Base-by-base conservation (phyloP, 2,888 invertebrate species). In the Notodonta ziczac region DNA sequence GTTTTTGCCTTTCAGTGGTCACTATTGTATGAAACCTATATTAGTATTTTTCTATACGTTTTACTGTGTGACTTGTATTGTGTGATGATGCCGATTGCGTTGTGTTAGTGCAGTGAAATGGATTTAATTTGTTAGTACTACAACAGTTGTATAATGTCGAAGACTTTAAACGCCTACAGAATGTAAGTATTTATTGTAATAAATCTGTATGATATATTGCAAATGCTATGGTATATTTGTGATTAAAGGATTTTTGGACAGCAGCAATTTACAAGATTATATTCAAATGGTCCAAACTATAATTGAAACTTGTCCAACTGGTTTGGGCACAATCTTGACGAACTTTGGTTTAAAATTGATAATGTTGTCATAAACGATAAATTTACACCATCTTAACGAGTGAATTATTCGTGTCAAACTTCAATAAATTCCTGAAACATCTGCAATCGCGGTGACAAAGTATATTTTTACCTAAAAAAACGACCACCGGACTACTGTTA, bases 151-250 rank as follows among this genome's bases (percentile, higher is more conserved):
- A 95, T 94, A 90, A 97, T 97, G 96, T 97, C 97, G 94, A 97
- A 97, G 95, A 97, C 97, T 88, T 96, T 97, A 89, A 97, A 97
- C 95, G 97, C 97, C 86, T 97, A 97, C 94, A 96, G 97, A 95
- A 97, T 97, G 97, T 97, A 94, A 97, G 97, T 96, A 95, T 83
- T 61, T 59, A 63, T 56, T 61, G 59, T 16, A 50, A 16, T 9
- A 16, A 16, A 8, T 5, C n/a, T 16, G 9, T 46, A 46, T 46
- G n/a, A 5, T 46, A 9, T n/a, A 4, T 46, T 46, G 10, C 5
- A 46, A 46, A 46, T 2, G 46, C 5, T n/a, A 12, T 12, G 9
- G 13, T 46, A 7, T 5, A 5, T 5, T n/a, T 24, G 24, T 24
- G 24, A 2, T 24, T 24, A 2, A 24, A 24, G 24, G 24, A 24